Base-by-base conservation (phyloP, 2,888 invertebrate species). In the Chelonus formosanus region DNA sequence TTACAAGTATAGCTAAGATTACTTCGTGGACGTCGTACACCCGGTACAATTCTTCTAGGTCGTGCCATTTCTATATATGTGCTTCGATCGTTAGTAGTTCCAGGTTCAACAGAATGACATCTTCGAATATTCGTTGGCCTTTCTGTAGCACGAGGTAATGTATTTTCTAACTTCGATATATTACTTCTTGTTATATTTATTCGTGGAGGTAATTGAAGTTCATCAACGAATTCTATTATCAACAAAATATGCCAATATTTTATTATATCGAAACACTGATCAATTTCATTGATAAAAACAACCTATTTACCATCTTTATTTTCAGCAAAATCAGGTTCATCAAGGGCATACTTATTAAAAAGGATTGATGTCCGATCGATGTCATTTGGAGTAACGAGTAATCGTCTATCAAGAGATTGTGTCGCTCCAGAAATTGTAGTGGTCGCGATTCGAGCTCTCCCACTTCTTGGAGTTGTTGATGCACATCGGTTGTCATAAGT, bases 341-440 rank as follows among this genome's bases (percentile, higher is more conserved):
- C 89, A 58, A 91, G 83, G 0, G 90, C 91, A 78, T 92, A 92
- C 73, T 88, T 89, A 80, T 92, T 92, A 78, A 89, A 90, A 48
- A 91, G 85, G 44, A 92, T 89, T 0, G 91, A 89, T 0, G 88
- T 87, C 68, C 87, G 87, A 44, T 87, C 86, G 8, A 84, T 77
- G 10, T 80, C 78, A 57, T 74, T 75, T 35, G 85, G 73, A 54
- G 78, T 72, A 40, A 84, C 77, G 5, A 78, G 80, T 80, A 73
- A 84, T 70, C 70, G 84, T 80, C 79, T 76, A 66, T 81, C 81
- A 61, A 80, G 70, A 43, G 74, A 84, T 73, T 75, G 82, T 67
- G 76, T 80, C 73, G 78, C 54, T 56, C 67, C 67, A 20, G 69
- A 54, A n/a, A 67, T 66, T 50, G 68, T 20, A 20, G 6, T 50